Evolutionary conservation across 2,888 invertebrate species (phyloP).

Genomic region (Dynastes maya): DNA sequence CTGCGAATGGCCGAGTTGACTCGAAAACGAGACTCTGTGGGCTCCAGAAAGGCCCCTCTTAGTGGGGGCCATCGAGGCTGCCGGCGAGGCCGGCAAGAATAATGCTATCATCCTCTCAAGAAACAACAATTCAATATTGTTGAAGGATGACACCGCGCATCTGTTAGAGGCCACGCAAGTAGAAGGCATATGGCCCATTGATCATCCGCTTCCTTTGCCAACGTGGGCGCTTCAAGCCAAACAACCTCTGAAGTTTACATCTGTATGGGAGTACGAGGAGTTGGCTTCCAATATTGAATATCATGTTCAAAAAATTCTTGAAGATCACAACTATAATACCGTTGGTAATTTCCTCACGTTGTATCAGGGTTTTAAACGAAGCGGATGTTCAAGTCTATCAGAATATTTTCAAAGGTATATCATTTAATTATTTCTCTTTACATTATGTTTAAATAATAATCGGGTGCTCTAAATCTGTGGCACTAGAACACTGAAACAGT

Average conservation of each 20-base stretch:
- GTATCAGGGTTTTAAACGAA: conserved; percentile 77
- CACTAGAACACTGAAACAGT: too few relatives aligned
- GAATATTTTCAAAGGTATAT: conserved; percentile 79
- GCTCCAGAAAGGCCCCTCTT: conserved; percentile 67
- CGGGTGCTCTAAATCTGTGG: too few relatives aligned
- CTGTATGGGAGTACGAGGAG: conserved; percentile 82
- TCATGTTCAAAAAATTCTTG: conserved; percentile 84
- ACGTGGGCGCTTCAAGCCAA: conserved; percentile 76
- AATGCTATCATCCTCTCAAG: conserved; percentile 62
- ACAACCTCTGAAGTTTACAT: conserved; percentile 71
- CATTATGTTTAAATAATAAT: too few relatives aligned
- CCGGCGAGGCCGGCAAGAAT: conserved; percentile 67
- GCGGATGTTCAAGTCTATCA: conserved; percentile 77
- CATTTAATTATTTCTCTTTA: background rate
- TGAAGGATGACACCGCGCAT: conserved; percentile 56
- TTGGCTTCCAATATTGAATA: conserved; percentile 86
- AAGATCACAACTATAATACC: conserved; percentile 91
- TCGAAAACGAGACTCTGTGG: conserved; percentile 79
- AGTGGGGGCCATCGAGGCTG: conserved; percentile 66
- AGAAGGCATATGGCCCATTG: conserved; percentile 77
- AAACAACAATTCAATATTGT: conserved; percentile 62
- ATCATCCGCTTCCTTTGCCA: conserved; percentile 84
- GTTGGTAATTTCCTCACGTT: conserved; percentile 86
- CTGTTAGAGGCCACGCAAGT: conserved; percentile 68
- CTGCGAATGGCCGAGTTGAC: conserved; percentile 98